Conservation (phyloP, 64 coral and sea anemone genomes). For the Actinia equina region DNA sequence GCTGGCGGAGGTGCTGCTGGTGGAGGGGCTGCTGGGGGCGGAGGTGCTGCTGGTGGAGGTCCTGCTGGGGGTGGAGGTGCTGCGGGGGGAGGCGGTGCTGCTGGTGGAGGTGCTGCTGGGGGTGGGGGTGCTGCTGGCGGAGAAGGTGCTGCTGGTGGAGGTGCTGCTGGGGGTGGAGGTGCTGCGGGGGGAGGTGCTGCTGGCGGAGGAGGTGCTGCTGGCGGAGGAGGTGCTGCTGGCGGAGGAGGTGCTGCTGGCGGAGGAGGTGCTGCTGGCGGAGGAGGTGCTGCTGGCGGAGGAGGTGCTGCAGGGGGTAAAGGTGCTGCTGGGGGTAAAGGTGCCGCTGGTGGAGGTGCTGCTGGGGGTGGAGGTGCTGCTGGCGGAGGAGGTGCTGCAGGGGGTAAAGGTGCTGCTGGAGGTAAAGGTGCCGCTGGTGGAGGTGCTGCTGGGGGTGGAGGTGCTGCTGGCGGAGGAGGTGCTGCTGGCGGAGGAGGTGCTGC, state of each 20-base stretch:
- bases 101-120: conserved; percentile 32
- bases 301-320: background rate
- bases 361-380: conserved; percentile 1
- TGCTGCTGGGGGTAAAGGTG: background rate
- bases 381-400: conserved; percentile 15
- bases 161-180: background rate
- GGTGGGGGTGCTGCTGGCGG: background rate
- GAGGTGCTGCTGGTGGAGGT: background rate
- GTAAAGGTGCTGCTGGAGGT: background rate
- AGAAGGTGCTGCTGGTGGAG: background rate
- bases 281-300: background rate
- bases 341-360: background rate
- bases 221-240: background rate
- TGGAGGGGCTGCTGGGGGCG: conserved; percentile 21
- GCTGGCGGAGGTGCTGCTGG: conserved; percentile 13
- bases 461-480: conserved; percentile 9
- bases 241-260: no score
- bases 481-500: conserved; percentile 5
- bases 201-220: background rate
- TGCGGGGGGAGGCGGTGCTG: conserved; percentile 6
- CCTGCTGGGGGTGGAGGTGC: no score
- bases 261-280: background rate
- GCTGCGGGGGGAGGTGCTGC: background rate
- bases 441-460: background rate
- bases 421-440: background rate